phyloP scores from a whole-genome alignment of 2,797 vertebrate genomes.

The Alfaro cultratus region DNA sequence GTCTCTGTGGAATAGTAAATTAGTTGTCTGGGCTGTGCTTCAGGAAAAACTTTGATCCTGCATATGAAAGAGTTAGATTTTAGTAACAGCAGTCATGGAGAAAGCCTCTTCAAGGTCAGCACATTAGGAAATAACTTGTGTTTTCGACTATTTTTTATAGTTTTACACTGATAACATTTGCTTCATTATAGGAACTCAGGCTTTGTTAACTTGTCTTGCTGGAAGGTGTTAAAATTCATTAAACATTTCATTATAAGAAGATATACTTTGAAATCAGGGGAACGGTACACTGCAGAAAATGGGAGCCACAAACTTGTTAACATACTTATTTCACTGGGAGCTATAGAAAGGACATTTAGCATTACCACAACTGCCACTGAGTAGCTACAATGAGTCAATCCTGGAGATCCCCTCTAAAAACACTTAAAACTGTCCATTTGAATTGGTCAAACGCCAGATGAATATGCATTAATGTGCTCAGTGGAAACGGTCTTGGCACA shows the following conservation, averaged over 20 bases:
- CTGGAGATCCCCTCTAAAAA: neutral
- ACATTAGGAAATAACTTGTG: constrained; percentile 20
- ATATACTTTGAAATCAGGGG: constrained; percentile 45
- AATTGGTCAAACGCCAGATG: neutral
- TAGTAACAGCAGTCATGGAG: constrained; percentile 10
- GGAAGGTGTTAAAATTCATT: constrained; percentile 41
- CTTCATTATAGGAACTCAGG: constrained; percentile 4
- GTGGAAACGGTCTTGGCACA: neutral
- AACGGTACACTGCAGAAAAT: constrained; percentile 23
- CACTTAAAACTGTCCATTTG: neutral
- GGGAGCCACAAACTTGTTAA: constrained; percentile 51
- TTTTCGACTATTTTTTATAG: constrained; percentile 17
- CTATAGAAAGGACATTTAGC: constrained; percentile 73
- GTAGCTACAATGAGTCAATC: neutral
- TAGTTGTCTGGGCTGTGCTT: constrained; percentile 2
- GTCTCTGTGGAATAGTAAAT: constrained; percentile 13
- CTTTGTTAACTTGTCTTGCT: constrained; percentile 24
- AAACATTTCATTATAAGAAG: constrained; percentile 32
- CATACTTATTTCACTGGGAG: constrained; percentile 73
- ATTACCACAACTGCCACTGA: constrained; percentile 4
- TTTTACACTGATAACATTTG: constrained; percentile 25
- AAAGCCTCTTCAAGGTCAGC: constrained; percentile 19
- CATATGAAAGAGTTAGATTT: neutral
- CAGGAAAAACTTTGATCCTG: neutral
- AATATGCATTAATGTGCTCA: neutral